A percentile compares a stretch with the other conserved stretches of the same genome.
Evolutionary conservation across 2,888 invertebrate species (phyloP).

Genomic region (Perithous albicinctus): DNA sequence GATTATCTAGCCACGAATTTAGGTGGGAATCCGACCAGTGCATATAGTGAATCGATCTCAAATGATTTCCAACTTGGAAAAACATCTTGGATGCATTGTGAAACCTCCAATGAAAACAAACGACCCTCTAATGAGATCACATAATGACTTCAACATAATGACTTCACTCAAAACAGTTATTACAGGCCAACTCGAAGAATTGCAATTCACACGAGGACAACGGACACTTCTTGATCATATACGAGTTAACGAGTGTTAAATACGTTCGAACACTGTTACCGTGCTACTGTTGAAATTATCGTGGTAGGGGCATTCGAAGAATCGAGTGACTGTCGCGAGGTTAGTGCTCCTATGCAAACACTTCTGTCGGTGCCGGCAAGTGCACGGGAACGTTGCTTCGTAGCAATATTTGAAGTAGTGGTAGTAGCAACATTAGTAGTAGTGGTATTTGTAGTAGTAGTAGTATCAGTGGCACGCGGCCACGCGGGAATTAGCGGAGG

Average conservation of each 20-base stretch:
- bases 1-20: background rate
- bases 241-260: background rate
- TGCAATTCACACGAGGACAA: background rate
- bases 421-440: constrained; percentile 29
- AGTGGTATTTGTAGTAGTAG: constrained; percentile 50
- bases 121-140: background rate
- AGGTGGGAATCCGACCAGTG: background rate
- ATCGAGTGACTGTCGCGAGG: constrained; percentile 32
- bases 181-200: background rate
- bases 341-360: background rate
- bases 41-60: background rate
- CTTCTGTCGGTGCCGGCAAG: background rate
- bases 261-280: background rate
- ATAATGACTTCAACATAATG: background rate
- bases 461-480: constrained; percentile 62
- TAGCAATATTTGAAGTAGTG: constrained; percentile 32
- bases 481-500: constrained; percentile 80
- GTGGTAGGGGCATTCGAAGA: constrained; percentile 4
- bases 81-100: background rate
- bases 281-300: background rate
- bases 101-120: background rate
- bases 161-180: background rate
- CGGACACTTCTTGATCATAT: background rate
- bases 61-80: background rate
- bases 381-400: constrained; percentile 11